Conservation (phyloP, 2,113 vertebrate genomes). For the Cottus gobio region DNA sequence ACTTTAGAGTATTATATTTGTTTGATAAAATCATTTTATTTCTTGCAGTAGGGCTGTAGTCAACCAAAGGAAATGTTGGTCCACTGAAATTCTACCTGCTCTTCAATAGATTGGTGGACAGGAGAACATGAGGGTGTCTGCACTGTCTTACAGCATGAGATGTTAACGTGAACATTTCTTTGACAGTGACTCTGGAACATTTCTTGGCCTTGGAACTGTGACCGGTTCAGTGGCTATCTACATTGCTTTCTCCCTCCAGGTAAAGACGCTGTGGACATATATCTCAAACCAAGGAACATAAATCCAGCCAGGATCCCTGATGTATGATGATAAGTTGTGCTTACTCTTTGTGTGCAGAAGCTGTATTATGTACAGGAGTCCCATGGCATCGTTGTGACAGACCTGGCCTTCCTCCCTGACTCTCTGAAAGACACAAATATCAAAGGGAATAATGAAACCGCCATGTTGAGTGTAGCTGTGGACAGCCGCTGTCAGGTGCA, state of each 20-base stretch:
- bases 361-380: conserved; percentile 94
- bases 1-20: not conserved
- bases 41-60: not conserved
- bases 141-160: not conserved
- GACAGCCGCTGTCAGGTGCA: conserved; percentile 96
- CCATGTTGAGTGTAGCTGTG: conserved; percentile 93
- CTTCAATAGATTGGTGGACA: not conserved
- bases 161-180: conserved; percentile 8
- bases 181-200: conserved; percentile 92
- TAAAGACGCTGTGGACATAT: conserved; percentile 63
- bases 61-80: not conserved
- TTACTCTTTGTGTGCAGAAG: conserved; percentile 77
- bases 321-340: not conserved
- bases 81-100: not conserved
- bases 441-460: conserved; percentile 87
- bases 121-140: not conserved
- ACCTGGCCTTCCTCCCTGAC: conserved; percentile 91
- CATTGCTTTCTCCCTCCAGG: conserved; percentile 95
- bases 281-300: not conserved
- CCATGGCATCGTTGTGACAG: conserved; percentile 95
- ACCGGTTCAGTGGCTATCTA: conserved; percentile 96
- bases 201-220: conserved; percentile 94
- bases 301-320: not conserved
- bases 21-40: not conserved
- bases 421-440: conserved; percentile 79